A percentile compares a stretch with the other conserved stretches of the same genome.
phyloP scores from a whole-genome alignment of 2,113 vertebrate genomes.

The Cephalopholis sonnerati region DNA sequence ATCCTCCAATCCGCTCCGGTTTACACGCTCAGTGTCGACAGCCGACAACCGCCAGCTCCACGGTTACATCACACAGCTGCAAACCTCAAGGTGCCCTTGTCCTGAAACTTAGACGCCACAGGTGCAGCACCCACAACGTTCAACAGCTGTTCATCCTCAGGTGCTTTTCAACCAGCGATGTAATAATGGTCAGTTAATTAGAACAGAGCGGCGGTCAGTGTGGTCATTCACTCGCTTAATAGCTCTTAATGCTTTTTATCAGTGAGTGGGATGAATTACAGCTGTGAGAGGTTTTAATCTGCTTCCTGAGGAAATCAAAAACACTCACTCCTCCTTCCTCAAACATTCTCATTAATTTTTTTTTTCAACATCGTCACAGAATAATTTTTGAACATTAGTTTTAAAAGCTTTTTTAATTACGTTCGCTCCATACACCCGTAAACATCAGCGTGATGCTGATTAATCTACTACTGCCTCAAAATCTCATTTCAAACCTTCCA shows the following conservation, averaged over 20 bases:
- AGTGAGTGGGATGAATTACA: conserved; percentile 14
- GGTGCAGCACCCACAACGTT: neutral
- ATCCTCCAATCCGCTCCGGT: conserved; percentile 31
- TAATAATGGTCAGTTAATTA: neutral
- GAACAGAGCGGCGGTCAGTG: neutral
- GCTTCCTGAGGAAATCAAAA: neutral
- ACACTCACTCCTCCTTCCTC: neutral
- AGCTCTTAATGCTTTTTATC: conserved; percentile 13
- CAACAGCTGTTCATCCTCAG: conserved; percentile 5
- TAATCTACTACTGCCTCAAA: neutral
- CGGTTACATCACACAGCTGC: neutral
- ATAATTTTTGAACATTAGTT: neutral
- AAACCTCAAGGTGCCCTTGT: conserved; percentile 39
- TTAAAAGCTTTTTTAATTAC: neutral
- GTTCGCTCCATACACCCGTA: neutral
- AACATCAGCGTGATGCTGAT: neutral
- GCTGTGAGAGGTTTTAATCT: conserved; percentile 15
- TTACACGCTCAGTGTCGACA: conserved; percentile 25
- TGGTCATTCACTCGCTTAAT: neutral
- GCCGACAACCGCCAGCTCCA: neutral
- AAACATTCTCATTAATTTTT: neutral
- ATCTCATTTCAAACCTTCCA: neutral
- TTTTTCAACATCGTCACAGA: neutral
- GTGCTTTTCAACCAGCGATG: neutral
- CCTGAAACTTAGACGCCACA: neutral